Percentiles rank a stretch among this genome's conserved stretches.
Conservation (phyloP, 1,140 invertebrate genomes). For the Meteorus sp. region DNA sequence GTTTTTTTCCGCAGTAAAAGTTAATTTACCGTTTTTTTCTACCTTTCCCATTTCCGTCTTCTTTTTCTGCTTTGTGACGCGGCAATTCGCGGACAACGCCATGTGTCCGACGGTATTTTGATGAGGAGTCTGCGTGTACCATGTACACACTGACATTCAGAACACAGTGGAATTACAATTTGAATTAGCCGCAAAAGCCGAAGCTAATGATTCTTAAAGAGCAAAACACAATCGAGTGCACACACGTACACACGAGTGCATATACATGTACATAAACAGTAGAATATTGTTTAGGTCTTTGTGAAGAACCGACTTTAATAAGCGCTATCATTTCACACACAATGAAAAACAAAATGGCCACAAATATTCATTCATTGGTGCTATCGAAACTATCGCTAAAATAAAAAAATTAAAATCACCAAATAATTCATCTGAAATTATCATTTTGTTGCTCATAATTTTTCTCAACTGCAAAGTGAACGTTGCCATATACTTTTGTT, state of each 20-base stretch:
- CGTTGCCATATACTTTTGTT: too few relatives aligned
- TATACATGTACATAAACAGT: too few relatives aligned
- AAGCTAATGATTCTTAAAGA: conserved; percentile 55
- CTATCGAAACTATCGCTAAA: background rate
- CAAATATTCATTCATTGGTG: background rate
- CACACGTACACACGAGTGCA: conserved; percentile 10
- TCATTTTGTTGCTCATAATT: background rate
- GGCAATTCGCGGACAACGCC: too few relatives aligned
- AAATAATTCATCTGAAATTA: background rate
- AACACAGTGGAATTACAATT: conserved; percentile 51
- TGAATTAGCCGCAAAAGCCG: conserved; percentile 57
- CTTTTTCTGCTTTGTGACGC: too few relatives aligned
- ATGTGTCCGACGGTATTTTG: conserved; percentile 55
- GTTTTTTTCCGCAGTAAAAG: conserved; percentile 47
- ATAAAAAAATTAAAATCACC: too few relatives aligned
- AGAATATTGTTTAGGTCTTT: too few relatives aligned
- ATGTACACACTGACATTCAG: conserved; percentile 4
- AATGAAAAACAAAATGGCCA: too few relatives aligned
- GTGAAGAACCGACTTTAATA: too few relatives aligned
- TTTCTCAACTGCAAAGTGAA: too few relatives aligned
- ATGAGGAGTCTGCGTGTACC: conserved; percentile 42
- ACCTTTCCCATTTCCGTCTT: background rate
- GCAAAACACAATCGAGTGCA: conserved; percentile 34
- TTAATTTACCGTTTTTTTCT: conserved; percentile 43
- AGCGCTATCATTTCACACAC: too few relatives aligned